Evolutionary conservation across 2,888 invertebrate species (phyloP).

Genomic region (Brachynemurus nebulosus): DNA sequence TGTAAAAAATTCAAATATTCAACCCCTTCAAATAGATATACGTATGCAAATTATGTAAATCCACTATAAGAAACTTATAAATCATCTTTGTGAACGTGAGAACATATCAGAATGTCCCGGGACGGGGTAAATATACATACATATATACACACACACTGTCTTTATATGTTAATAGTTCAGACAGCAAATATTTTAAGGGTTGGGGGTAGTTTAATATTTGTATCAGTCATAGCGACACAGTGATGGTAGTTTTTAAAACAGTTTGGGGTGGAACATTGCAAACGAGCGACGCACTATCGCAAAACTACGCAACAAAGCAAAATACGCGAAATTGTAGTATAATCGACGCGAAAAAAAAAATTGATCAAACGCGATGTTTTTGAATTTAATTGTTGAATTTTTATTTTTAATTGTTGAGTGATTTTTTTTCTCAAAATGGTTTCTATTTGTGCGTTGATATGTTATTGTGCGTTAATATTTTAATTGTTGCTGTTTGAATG

Average conservation of each 20-base stretch:
- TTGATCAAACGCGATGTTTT: too few relatives aligned
- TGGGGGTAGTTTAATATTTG: background rate
- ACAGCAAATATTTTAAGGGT: conserved; percentile 2
- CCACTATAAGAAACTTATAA: background rate
- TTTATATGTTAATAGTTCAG: background rate
- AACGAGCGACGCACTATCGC: too few relatives aligned
- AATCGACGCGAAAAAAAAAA: too few relatives aligned
- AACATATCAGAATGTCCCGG: conserved; percentile 4
- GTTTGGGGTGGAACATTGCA: conserved; percentile 5
- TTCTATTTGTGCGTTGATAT: too few relatives aligned
- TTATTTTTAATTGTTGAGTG: too few relatives aligned
- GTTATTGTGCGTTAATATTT: too few relatives aligned
- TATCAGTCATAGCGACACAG: too few relatives aligned
- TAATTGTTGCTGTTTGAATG: too few relatives aligned
- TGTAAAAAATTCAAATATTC: background rate
- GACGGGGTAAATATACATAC: background rate
- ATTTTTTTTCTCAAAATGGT: too few relatives aligned
- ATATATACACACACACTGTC: background rate
- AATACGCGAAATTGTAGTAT: conserved; percentile 2
- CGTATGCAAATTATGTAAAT: background rate
- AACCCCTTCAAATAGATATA: background rate
- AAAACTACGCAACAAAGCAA: too few relatives aligned
- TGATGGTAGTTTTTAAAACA: background rate
- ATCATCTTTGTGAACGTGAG: conserved; percentile 1
- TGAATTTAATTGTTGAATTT: too few relatives aligned